Percentiles rank a stretch among this genome's conserved stretches.
Evolutionary conservation across 2,113 vertebrate genomes (phyloP).

Genomic region (Megaceryle maxima): DNA sequence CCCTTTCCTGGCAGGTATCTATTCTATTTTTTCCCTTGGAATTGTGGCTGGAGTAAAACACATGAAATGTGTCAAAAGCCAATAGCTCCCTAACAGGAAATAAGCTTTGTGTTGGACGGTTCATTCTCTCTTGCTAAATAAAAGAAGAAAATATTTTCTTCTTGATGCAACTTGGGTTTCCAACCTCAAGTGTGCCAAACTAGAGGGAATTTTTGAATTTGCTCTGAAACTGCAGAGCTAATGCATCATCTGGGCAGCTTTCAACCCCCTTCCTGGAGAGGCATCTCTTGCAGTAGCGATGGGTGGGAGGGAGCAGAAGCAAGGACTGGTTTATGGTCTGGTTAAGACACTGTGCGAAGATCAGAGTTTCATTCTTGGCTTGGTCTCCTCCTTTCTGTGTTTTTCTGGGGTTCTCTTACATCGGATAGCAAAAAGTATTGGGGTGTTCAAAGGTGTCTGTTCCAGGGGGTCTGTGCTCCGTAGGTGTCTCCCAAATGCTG

Average conservation of each 20-base stretch:
- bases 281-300: not conserved
- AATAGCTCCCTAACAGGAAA: not conserved
- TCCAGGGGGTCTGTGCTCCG: not conserved
- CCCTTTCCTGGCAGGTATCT: slow-evolving; percentile 4
- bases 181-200: not conserved
- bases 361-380: not conserved
- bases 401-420: not conserved
- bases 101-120: not conserved
- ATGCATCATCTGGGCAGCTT: not conserved
- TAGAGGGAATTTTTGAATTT: not conserved
- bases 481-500: not conserved
- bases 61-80: not conserved
- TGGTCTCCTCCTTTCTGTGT: not conserved
- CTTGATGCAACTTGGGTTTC: not conserved
- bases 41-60: slow-evolving; percentile 10
- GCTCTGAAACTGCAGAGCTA: not conserved
- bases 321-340: not conserved
- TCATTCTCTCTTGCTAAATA: slow-evolving; percentile 7
- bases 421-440: not conserved
- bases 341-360: not conserved
- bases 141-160: slow-evolving; percentile 51
- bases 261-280: not conserved
- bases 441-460: not conserved
- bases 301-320: not conserved
- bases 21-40: not conserved